Evolutionary conservation across 2,113 vertebrate species (phyloP), one percentile per base, ranked within the genome.

Genomic region (Nothoprocta pentlandii): DNA sequence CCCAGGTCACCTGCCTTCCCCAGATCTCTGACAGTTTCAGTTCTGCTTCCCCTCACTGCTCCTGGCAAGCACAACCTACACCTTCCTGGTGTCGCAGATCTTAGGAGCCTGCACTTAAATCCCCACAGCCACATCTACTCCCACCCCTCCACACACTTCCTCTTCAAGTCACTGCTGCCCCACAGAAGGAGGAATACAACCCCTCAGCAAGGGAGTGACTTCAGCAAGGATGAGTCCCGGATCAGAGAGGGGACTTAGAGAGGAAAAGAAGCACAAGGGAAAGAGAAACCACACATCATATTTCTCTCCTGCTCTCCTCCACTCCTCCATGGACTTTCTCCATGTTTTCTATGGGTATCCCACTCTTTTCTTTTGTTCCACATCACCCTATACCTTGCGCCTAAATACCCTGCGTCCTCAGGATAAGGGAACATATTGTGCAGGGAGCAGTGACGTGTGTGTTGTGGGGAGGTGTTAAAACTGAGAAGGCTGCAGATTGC

Each of bases 201-300:
- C 59, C 49, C 61, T 92, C 71, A 85, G 32, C 39, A 87, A 84
- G 19, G 16, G 12, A 32, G 3, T 61, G 23, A 42, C 68, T 7
- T 36, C 7, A 16, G 22, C 9, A 74, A 0, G 0, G 9, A 69
- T 0, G 0, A 77, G 34, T 8, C 66, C 61, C 61, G 56, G 12
- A 34, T 10, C 26, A 59, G 41, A 74, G 12, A 8, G 4, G 7
- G 30, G 30, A 77, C n/a, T 58, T 7, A 9, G 61, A 78, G 54
- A 5, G 51, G 85, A 30, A 94, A 85, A 69, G 28, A 71, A 76
- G 25, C 22, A 79, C 8, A 17, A 61, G 6, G 17, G 9, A 5
- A 90, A 61, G 8, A 21, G 9, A 5, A 92, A 77, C 25, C 17
- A 51, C 8, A 62, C 8, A 28, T 22, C 36, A 17, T 74, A 28